Evolutionary conservation across 2,797 vertebrate genomes (phyloP), one percentile per base, ranked within the genome.

Genomic region (Hypotaenidia okinawae): DNA sequence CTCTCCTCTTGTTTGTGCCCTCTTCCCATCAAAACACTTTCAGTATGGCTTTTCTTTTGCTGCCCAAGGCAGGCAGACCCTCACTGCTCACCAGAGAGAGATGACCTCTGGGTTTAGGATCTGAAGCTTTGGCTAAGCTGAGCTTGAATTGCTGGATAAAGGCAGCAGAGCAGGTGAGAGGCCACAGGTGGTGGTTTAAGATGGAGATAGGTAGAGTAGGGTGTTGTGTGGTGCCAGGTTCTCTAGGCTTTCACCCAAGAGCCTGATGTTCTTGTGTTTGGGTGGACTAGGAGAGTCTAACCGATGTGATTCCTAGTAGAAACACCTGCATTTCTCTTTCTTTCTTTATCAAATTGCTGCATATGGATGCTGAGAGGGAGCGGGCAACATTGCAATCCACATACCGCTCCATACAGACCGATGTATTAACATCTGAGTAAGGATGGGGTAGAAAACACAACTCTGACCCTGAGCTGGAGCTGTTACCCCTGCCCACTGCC

Each of bases 201-300:
- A 27, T 0, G 5, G 14, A 39, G 30, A 10, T 2, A 39, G 32
- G 37, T 8, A 43, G 18, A 16, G 63, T 12, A 35, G 54, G 30
- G 15, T 13, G 18, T 8, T 67, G 39, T 27, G 49, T 2, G 0
- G 2, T 27, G 47, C 35, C 74, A 28, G 66, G 11, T 62, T 51
- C 51, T 22, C 8, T 64, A 82, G 39, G 19, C 35, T 57, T 79
- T 32, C 66, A 23, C 28, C 9, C 2, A 0, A 30, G 11, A 68
- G 35, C 39, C 58, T 33, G 11, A 0, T 2, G 16, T 11, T 11
- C 52, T 13, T 3, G 1, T 16, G 22, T 32, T 79, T 1, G 1
- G 25, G 30, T 11, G 33, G 63, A 19, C 3, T 4, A n/a, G 58
- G 27, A 43, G 16, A 84, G 49, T 18, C 16, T 24, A 57, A 21